Base-by-base conservation (phyloP, 92 coral and sea anemone species). In the Umimayanthus kanabou region DNA sequence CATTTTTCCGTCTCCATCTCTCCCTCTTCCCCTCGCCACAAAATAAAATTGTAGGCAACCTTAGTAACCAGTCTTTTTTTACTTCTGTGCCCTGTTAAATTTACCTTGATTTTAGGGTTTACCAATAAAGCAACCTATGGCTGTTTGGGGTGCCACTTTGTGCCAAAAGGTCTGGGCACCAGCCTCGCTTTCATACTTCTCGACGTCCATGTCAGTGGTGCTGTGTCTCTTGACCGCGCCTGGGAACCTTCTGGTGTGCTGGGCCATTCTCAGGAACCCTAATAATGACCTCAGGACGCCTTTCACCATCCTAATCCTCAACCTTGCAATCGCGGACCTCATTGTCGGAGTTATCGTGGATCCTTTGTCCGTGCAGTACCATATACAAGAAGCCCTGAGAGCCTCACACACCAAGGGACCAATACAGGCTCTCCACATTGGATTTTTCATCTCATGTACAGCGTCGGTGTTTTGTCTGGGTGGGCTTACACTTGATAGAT, bases 281-380 rank as follows among this genome's bases (percentile, higher is more conserved):
- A 85, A 85, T 79, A 93, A 93, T 76, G 92, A 93, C 82, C 87
- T 90, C 43, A 87, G 93, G 64, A 90, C 89, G 1, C 95, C 95
- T 14, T 93, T 93, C 64, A 93, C 92, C 29, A 72, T 79, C 65
- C 76, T 93, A 64, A 88, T 93, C 66, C 88, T 88, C 69, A 93
- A 93, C 80, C 89, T 93, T 30, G 92, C 93, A 29, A 39, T 91
- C 83, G 95, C 93, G 58, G 93, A 93, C 85, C 90, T 93, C 55
- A 85, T 93, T 39, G 95, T 93, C 77, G 95, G 95, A 39, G 77
- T 87, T 16, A 88, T 93, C 39, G 90, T 92, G 61, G 95, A 93
- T 39, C 92, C 95, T 0, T 43, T 93, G 42, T 90, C 95, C 20
- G 91, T 93, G 18, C 83, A 86, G 40, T 90, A 88, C 64, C 95